Conservation (phyloP, 1,140 invertebrate genomes). For the Oryzaephilus surinamensis region DNA sequence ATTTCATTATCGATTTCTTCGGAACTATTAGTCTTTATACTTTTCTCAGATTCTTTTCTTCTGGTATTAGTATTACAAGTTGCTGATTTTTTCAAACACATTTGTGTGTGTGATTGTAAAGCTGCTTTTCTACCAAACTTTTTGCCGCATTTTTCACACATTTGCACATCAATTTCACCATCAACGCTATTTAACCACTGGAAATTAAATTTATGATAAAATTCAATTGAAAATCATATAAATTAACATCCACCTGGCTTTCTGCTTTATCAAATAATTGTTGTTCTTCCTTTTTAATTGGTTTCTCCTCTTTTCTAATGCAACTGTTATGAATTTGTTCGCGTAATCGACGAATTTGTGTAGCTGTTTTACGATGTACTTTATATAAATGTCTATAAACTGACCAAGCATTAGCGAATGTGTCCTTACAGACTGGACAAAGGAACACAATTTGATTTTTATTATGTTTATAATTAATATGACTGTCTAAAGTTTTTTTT, state of each 20-base stretch:
- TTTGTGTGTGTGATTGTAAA: slow-evolving; percentile 49
- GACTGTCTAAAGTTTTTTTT: slow-evolving; percentile 54
- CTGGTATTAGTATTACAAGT: slow-evolving; percentile 25
- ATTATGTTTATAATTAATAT: slow-evolving; percentile 57
- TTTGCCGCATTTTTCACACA: slow-evolving; percentile 56
- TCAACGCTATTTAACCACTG: slow-evolving; percentile 50
- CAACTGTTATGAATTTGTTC: slow-evolving; percentile 47
- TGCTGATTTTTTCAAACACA: slow-evolving; percentile 34
- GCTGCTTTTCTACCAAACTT: slow-evolving; percentile 56
- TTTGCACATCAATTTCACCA: slow-evolving; percentile 42
- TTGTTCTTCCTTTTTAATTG: slow-evolving; percentile 29
- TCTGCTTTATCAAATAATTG: slow-evolving; percentile 38
- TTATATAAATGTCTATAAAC: slow-evolving; percentile 62
- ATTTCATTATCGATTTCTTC: slow-evolving; percentile 13
- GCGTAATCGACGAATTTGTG: slow-evolving; percentile 47
- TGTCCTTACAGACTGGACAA: slow-evolving; percentile 57
- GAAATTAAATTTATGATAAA: slow-evolving; percentile 25
- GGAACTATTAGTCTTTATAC: slow-evolving; percentile 17
- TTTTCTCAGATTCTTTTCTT: slow-evolving; percentile 13
- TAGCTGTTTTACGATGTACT: slow-evolving; percentile 52
- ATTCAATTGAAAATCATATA: background rate
- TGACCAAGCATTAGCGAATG: slow-evolving; percentile 56
- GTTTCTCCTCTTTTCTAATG: slow-evolving; percentile 42
- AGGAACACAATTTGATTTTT: slow-evolving; percentile 51
- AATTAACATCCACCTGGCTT: slow-evolving; percentile 36